Evolutionary conservation across 2,888 invertebrate genomes (phyloP), one percentile per base, ranked within the genome.

Genomic region (Drosophila gaucha): DNA sequence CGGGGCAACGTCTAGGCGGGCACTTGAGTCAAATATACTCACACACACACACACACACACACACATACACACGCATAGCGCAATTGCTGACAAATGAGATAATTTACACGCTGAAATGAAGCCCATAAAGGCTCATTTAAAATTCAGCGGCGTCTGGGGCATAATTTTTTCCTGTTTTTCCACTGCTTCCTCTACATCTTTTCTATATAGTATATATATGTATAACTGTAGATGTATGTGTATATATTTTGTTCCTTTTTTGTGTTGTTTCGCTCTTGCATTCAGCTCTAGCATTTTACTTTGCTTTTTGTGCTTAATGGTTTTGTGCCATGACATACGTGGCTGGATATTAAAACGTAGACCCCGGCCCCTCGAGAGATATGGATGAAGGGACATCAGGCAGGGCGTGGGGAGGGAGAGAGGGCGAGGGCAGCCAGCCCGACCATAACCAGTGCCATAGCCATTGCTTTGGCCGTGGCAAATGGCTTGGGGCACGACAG

Each of bases 81-180:
- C 84, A 85, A 85, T 85, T 85, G 88, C 84, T 88, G 84, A 85
- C 84, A 85, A 85, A 85, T 85, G 84, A 85, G 84, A 85, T 85
- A 85, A 85, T 85, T 85, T 85, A 85, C 84, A 85, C 84, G 84
- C 84, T 85, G 85, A 86, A 85, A 85, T 85, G 84, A 88, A 85
- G 84, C 84, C 88, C 84, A 85, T 85, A 85, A 85, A 85, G 88
- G 86, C 84, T 88, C 84, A 88, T 88, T 85, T 85, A 85, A 85
- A 88, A 85, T 85, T 85, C 84, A 88, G 85, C 88, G 88, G 88
- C 86, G 84, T 85, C 84, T 85, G 80, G 84, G 84, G 84, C 84
- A 85, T 85, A 86, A 85, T 85, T 85, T 85, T 84, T 83, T 72
- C 65, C 63, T 65, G 58, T 65, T 83, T 67, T 49, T 60, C 28